Evolutionary conservation across 2,888 invertebrate genomes (phyloP).

Genomic region (Gari tellinella): DNA sequence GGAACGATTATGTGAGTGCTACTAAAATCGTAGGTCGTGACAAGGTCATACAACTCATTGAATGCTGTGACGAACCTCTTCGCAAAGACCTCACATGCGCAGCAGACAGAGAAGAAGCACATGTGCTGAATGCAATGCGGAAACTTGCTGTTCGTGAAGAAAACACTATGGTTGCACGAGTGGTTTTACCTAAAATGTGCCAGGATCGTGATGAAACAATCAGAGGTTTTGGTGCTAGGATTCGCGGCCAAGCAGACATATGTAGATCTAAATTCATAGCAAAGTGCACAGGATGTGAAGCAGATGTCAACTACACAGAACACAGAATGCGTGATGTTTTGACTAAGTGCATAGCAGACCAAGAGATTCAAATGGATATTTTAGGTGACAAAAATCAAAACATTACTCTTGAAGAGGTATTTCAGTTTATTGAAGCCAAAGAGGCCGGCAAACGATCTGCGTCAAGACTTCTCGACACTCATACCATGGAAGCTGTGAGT

Average conservation of each 20-base stretch:
- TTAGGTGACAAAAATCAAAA: constrained; percentile 37
- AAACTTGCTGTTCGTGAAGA: constrained; percentile 25
- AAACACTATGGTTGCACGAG: constrained; percentile 27
- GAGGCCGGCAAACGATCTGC: constrained; percentile 63
- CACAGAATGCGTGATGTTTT: constrained; percentile 33
- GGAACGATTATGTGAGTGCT: constrained; percentile 60
- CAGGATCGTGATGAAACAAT: constrained; percentile 61
- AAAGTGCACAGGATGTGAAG: constrained; percentile 41
- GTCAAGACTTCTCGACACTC: constrained; percentile 42
- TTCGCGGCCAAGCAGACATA: constrained; percentile 56
- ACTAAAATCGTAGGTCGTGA: constrained; percentile 52
- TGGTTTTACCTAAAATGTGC: constrained; percentile 54
- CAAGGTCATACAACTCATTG: constrained; percentile 55
- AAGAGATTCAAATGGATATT: constrained; percentile 36
- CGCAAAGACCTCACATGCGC: constrained; percentile 56
- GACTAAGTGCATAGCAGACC: constrained; percentile 15
- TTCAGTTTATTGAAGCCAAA: constrained; percentile 61
- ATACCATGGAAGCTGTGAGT: constrained; percentile 37
- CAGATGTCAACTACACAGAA: constrained; percentile 40
- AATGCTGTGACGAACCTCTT: constrained; percentile 62
- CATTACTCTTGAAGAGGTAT: constrained; percentile 51
- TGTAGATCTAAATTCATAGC: constrained; percentile 51
- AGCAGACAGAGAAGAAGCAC: constrained; percentile 9
- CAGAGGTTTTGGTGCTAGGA: constrained; percentile 46
- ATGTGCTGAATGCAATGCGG: constrained; percentile 33